These are phyloP conservation scores for Dermolepida albohirtum DNA, from an alignment of 2,888 invertebrate species.

Conservation along the genomic window DNA sequence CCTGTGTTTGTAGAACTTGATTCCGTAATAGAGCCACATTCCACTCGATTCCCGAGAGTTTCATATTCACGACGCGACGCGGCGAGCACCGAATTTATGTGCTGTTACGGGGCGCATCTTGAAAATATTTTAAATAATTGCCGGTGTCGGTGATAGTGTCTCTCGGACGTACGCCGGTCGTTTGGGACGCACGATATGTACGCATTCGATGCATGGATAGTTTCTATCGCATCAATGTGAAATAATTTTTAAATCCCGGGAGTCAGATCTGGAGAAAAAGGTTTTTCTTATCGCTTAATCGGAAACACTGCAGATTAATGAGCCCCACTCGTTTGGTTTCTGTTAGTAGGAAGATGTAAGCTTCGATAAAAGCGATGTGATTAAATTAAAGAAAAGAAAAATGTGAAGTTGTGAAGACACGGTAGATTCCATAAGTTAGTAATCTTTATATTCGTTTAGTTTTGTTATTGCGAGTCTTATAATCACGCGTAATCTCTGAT, in stretches of 20 bases:
- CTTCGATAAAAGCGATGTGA: no score
- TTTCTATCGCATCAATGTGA: no score
- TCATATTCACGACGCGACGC: slow-evolving; percentile 41
- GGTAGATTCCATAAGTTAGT: no score
- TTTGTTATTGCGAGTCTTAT: no score
- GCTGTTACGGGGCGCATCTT: slow-evolving; percentile 44
- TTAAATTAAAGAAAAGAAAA: no score
- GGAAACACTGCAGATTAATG: no score
- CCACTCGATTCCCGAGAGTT: slow-evolving; percentile 52
- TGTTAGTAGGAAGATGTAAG: neutral
- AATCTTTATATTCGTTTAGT: no score
- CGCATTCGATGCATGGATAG: no score
- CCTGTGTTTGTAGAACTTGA: slow-evolving; percentile 66
- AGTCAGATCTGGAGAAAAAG: neutral
- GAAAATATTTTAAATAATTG: slow-evolving; percentile 44
- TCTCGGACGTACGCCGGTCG: neutral
- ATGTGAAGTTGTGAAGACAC: no score
- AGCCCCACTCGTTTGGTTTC: neutral
- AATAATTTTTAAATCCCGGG: no score
- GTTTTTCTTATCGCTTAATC: neutral
- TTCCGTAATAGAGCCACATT: slow-evolving; percentile 66
- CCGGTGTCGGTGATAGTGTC: slow-evolving; percentile 44
- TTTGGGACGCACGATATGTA: no score
- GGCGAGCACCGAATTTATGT: slow-evolving; percentile 46
- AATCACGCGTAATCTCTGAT: no score